phyloP scores from a whole-genome alignment of 2,888 invertebrate genomes.

The Chrysolina oricalcia region DNA sequence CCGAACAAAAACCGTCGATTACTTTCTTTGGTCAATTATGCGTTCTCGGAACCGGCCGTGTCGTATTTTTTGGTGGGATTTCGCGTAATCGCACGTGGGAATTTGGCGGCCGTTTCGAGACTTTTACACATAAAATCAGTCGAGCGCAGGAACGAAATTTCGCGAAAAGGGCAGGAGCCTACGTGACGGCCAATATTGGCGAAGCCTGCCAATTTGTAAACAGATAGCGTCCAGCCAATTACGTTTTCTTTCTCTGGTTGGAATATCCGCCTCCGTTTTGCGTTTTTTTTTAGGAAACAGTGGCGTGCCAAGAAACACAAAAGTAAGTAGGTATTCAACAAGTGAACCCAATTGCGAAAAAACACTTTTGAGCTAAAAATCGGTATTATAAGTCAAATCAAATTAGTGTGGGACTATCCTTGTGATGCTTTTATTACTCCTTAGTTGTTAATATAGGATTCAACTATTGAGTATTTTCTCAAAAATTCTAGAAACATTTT shows the following conservation, averaged over 20 bases:
- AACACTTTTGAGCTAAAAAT: too few relatives aligned
- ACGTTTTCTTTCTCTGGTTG: conserved; percentile 28
- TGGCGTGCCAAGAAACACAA: conserved; percentile 3
- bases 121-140: conserved; percentile 56
- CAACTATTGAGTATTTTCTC: too few relatives aligned
- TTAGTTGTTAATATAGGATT: too few relatives aligned
- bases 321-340: too few relatives aligned
- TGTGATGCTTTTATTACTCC: too few relatives aligned
- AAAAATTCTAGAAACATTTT: too few relatives aligned
- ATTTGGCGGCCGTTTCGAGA: conserved; percentile 54
- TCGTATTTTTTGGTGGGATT: conserved; percentile 46
- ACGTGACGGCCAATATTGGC: conserved; percentile 57
- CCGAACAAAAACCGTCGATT: conserved; percentile 45
- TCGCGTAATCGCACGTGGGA: conserved; percentile 55
- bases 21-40: conserved; percentile 49
- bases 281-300: background rate
- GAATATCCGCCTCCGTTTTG: conserved; percentile 31
- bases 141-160: conserved; percentile 54
- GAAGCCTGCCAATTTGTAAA: conserved; percentile 64
- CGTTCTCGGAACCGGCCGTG: conserved; percentile 42
- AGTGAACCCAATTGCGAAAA: too few relatives aligned
- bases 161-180: conserved; percentile 41
- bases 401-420: too few relatives aligned
- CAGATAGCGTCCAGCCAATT: conserved; percentile 57
- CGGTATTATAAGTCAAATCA: too few relatives aligned